Base-by-base conservation (phyloP, 2,113 vertebrate species). In the Carettochelys insculpta region DNA sequence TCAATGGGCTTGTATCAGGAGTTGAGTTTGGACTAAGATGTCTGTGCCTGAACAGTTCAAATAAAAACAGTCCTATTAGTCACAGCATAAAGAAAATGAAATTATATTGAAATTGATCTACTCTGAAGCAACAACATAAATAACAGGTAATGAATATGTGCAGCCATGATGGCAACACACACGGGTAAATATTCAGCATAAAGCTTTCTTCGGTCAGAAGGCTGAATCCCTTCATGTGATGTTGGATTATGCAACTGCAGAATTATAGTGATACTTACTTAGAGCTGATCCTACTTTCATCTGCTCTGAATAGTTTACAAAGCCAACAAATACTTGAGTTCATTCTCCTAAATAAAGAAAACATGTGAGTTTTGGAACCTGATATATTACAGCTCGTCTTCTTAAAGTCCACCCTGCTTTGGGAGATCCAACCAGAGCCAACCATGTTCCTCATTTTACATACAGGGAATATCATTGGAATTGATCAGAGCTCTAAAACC, bases 341-440 rank as follows among this genome's bases (percentile, higher is more conserved):
- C 96, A 94, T 97, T 94, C 92, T 97, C 82, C 96, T 97, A 85
- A 90, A 94, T 25, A 79, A 77, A 90, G 52, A 92, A 75, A 97
- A 91, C 11, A 91, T 8, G 2, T 77, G 34, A 80, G 50, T 82
- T 85, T n/a, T 95, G 83, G 51, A 86, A 77, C 54, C 29, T 85
- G 29, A 27, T 87, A 5, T 58, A 17, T 50, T 84, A n/a, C 58
- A 38, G n/a, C 19, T 10, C 19, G 54, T 58, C 8, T 25, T 20
- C 11, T 77, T 87, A 5, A 6, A 61, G 51, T 81, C 87, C n/a
- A 47, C 4, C 53, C 22, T 71, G 52, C 3, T 3, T 38, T 29
- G 12, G 77, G 8, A 47, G 90, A 9, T 22, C 58, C 34, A 77
- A 43, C 19, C 29, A 83, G 3, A 87, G 91, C 5, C 79, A 81